These are phyloP conservation scores for Nibea coibor DNA, from an alignment of 2,113 vertebrate genomes.

Conservation along the genomic window DNA sequence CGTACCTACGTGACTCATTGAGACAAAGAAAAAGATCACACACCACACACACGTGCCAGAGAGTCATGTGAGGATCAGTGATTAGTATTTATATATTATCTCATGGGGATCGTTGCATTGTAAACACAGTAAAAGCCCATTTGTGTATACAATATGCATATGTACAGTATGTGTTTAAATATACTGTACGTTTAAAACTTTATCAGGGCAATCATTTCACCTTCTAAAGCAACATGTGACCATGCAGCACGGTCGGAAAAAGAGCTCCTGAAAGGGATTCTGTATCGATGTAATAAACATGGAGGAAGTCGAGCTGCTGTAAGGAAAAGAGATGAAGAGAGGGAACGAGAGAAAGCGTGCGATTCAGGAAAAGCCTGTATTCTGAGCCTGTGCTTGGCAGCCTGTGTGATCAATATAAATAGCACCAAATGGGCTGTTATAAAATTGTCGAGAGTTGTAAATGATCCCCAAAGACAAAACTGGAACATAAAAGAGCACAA, in stretches of 20 bases:
- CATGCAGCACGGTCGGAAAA: not conserved
- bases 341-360: slow-evolving; percentile 1
- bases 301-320: not conserved
- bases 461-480: slow-evolving; percentile 73
- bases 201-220: too few species aligned
- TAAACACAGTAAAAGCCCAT: not conserved
- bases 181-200: not conserved
- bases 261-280: not conserved
- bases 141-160: too few species aligned
- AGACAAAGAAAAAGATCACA: not conserved
- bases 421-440: slow-evolving; percentile 71
- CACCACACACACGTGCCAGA: not conserved
- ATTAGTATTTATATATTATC: not conserved
- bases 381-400: slow-evolving; percentile 65
- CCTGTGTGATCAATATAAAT: slow-evolving; percentile 76
- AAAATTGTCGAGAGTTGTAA: slow-evolving; percentile 72
- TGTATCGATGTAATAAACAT: not conserved
- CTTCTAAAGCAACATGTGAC: not conserved
- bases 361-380: slow-evolving; percentile 52
- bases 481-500: slow-evolving; percentile 49
- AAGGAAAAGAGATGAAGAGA: not conserved
- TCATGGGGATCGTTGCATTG: not conserved
- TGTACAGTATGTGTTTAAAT: not conserved
- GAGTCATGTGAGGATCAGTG: not conserved
- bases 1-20: slow-evolving; percentile 4